Evolutionary conservation across 2,888 invertebrate genomes (phyloP).

Genomic region (Noctua comes): DNA sequence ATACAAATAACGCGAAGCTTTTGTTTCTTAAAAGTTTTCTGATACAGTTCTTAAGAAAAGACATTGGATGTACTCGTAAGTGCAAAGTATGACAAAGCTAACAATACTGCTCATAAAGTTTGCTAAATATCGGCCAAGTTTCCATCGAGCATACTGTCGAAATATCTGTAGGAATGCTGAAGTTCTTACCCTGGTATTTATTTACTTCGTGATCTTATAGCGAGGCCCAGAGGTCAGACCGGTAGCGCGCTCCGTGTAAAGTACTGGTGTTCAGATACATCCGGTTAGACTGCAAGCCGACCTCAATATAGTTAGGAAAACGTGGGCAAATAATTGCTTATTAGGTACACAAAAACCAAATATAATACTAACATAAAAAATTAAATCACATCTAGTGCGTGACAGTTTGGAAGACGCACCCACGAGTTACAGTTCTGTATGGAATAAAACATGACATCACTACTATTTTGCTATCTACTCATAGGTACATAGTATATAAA

Average conservation of each 20-base stretch:
- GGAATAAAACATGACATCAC: constrained; percentile 9
- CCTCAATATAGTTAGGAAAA: neutral
- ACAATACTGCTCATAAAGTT: neutral
- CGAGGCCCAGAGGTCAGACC: neutral
- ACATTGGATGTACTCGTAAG: neutral
- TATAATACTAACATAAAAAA: neutral
- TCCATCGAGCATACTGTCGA: no score
- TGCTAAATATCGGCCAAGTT: neutral
- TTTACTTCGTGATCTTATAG: neutral
- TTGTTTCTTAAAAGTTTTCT: neutral
- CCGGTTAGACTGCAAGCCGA: neutral
- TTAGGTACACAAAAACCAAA: neutral
- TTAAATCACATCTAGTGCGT: neutral
- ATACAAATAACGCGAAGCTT: neutral
- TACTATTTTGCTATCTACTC: neutral
- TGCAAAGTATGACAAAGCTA: neutral
- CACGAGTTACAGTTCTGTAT: neutral
- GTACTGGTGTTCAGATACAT: neutral
- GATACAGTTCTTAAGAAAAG: neutral
- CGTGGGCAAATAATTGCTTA: neutral
- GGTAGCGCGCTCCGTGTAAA: neutral
- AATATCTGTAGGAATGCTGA: neutral
- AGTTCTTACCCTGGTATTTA: neutral
- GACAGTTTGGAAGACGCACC: neutral
- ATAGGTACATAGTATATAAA: neutral